These are phyloP conservation scores for Bubo scandiacus DNA, from an alignment of 2,113 vertebrate genomes.

Conservation along the genomic window DNA sequence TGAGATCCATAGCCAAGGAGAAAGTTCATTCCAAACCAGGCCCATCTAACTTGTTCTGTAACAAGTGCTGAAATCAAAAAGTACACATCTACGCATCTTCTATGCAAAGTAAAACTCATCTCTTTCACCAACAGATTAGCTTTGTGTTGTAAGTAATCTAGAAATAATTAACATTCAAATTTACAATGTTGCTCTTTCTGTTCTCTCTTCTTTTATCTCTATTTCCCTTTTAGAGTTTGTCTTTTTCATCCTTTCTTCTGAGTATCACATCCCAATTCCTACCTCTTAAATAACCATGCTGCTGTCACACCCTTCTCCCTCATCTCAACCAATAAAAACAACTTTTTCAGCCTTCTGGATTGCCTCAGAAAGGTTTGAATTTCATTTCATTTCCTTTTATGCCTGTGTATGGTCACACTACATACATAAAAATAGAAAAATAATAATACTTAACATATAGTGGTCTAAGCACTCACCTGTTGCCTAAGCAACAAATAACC, in stretches of 20 bases:
- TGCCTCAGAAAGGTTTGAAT: not conserved
- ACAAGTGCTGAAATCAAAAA: not conserved
- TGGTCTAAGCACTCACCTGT: not conserved
- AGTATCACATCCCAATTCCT: not conserved
- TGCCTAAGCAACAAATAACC: constrained; percentile 31
- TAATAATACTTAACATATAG: not conserved
- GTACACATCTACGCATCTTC: not conserved
- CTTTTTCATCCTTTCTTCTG: not conserved
- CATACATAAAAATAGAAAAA: not conserved
- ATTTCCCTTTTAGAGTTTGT: not conserved
- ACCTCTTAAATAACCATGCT: not conserved
- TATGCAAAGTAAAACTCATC: not conserved
- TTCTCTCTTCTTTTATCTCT: not conserved
- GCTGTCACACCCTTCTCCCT: not conserved
- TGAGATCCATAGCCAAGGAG: not conserved
- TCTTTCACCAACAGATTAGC: not conserved
- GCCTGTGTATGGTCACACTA: not conserved
- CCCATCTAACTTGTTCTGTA: not conserved
- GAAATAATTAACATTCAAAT: not conserved
- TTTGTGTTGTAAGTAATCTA: not conserved
- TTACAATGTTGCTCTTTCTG: not conserved
- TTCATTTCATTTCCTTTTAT: not conserved
- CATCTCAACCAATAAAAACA: not conserved
- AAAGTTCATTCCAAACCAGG: not conserved
- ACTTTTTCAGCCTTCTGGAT: not conserved